Percentiles rank a stretch among this genome's conserved stretches.
phyloP scores from a whole-genome alignment of 1,140 invertebrate species.

The Heliconius nattereri region DNA sequence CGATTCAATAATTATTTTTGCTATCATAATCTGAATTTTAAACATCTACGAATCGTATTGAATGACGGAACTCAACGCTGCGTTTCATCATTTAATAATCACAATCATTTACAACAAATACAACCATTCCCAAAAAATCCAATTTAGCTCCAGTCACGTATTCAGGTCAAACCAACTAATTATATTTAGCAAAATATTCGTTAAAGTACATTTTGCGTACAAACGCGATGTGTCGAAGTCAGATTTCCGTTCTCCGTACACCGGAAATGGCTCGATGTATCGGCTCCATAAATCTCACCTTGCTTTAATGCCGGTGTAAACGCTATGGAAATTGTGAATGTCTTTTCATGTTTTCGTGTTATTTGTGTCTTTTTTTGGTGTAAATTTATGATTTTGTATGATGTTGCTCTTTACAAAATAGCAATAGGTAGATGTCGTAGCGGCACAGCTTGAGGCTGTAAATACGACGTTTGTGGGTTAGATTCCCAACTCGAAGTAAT shows the following conservation, averaged over 20 bases:
- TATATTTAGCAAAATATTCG: slow-evolving; percentile 15
- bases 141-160: not conserved
- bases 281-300: slow-evolving; percentile 27
- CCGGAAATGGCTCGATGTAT: slow-evolving; percentile 28
- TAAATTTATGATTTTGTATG: not conserved
- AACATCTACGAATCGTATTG: no score
- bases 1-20: no score
- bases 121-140: not conserved
- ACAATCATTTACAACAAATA: not conserved
- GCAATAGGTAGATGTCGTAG: not conserved
- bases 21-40: no score
- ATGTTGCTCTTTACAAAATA: not conserved
- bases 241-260: slow-evolving; percentile 23
- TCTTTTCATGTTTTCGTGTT: slow-evolving; percentile 8
- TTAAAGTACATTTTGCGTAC: slow-evolving; percentile 8
- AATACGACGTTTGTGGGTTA: no score
- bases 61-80: not conserved
- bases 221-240: slow-evolving; percentile 23
- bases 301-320: slow-evolving; percentile 25
- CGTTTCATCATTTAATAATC: not conserved
- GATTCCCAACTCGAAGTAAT: no score
- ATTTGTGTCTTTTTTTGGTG: slow-evolving; percentile 3
- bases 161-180: not conserved
- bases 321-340: slow-evolving; percentile 22
- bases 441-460: no score